A percentile compares a stretch with the other conserved stretches of the same genome.
Evolutionary conservation across 2,113 vertebrate genomes (phyloP).

Genomic region (Tetrax tetrax): DNA sequence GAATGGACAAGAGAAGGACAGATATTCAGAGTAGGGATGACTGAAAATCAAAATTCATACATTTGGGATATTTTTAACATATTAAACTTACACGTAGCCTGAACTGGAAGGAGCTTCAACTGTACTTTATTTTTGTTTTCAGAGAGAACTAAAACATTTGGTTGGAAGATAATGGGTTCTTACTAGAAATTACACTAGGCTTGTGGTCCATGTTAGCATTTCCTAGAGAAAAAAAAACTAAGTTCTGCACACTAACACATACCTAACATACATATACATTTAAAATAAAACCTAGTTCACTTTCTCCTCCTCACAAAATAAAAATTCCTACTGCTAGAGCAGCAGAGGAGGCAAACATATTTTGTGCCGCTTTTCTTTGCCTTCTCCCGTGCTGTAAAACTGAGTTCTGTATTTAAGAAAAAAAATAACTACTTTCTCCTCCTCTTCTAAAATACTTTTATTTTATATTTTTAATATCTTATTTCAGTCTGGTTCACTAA

Average conservation of each 20-base stretch:
- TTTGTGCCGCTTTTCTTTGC: neutral
- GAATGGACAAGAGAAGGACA: neutral
- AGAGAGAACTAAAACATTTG: too few relatives aligned
- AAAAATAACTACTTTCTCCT: neutral
- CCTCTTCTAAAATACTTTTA: neutral
- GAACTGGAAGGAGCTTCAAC: neutral
- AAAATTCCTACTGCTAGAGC: neutral
- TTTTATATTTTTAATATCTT: neutral
- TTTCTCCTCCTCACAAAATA: neutral
- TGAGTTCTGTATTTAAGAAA: neutral
- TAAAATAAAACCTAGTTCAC: neutral
- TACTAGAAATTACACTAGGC: too few relatives aligned
- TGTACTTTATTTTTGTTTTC: too few relatives aligned
- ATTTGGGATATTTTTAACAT: neutral
- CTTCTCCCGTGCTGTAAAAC: neutral
- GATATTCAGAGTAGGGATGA: neutral
- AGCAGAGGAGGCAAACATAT: neutral
- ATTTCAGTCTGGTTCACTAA: neutral
- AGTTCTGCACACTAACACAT: neutral
- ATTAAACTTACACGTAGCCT: neutral
- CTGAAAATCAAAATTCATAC: neutral
- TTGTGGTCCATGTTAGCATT: too few relatives aligned
- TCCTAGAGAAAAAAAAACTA: neutral
- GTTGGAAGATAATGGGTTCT: too few relatives aligned
- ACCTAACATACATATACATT: neutral